Base-by-base conservation (phyloP, 2,113 vertebrate species). In the Cromileptes altivelis region DNA sequence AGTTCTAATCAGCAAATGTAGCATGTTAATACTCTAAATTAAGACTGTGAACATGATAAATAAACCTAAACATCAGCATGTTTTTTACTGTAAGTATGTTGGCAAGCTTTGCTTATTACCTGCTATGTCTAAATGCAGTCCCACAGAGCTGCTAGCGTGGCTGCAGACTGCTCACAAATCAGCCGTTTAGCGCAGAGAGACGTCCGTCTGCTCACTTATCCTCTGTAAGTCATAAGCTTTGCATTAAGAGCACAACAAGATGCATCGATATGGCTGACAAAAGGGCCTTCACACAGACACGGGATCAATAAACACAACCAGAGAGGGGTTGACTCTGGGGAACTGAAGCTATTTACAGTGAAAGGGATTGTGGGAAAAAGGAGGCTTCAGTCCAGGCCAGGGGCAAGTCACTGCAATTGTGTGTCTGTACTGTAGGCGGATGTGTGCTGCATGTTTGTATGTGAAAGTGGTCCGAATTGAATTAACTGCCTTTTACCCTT, bases 291-390 rank as follows among this genome's bases (percentile, higher is more conserved):
- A n/a, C 56, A 17, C 50, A 53, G 75, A 70, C 75, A 42, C 4
- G 52, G 8, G 80, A 91, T 93, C 89, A 85, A 91, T 92, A 82
- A 57, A 81, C 75, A 67, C 9, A 27, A 80, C 42, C n/a, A 1
- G 47, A 85, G 67, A 78, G 76, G 65, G 82, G 21, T 6, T 6
- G 23, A 57, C 84, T 89, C 70, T 0, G 19, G 82, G 82, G 65
- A 90, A 18, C 45, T 49, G 18, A 65, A 77, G 78, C 86, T 92
- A 83, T 91, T 93, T 93, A 84, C 84, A 90, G 88, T 64, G 37
- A 85, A 88, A 62, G 23, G 81, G 75, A 52, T 82, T 71, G 53
- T 68, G 60, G 56, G 65, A 60, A 78, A 18, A 74, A 8, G 53
- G 15, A 76, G 52, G n/a, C 40, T 37, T 56, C 57, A 40, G 56